phyloP scores from a whole-genome alignment of 2,797 vertebrate genomes.

The Podarcis siculus region DNA sequence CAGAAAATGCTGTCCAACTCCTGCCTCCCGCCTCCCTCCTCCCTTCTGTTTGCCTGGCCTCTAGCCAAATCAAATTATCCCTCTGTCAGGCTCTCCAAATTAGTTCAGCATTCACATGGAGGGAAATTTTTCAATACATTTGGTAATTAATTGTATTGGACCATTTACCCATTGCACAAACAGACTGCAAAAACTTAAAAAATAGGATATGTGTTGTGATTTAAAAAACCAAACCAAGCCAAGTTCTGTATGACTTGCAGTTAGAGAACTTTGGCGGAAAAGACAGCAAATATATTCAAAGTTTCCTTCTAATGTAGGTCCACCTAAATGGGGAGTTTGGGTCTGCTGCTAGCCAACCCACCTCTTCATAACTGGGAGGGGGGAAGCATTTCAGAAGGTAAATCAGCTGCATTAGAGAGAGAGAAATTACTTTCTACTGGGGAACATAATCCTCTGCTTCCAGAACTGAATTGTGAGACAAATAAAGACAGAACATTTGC shows the following conservation, averaged over 20 bases:
- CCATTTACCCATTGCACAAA: background rate
- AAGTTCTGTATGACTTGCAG: background rate
- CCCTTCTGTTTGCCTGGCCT: background rate
- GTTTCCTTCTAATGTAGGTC: background rate
- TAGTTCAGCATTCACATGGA: slow-evolving; percentile 18
- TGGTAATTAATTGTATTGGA: slow-evolving; percentile 5
- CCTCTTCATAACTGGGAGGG: background rate
- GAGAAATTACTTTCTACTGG: background rate
- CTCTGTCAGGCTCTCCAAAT: slow-evolving; percentile 29
- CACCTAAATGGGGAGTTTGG: background rate
- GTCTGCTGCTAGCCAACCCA: background rate
- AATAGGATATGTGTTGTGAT: background rate
- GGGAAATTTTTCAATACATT: background rate
- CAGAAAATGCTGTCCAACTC: slow-evolving; percentile 8
- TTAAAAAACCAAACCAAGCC: background rate
- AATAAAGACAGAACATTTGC: background rate
- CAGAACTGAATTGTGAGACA: background rate
- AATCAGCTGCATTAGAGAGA: background rate
- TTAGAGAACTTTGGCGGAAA: background rate
- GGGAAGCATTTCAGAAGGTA: background rate
- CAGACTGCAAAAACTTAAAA: background rate
- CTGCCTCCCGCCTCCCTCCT: background rate
- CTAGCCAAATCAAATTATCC: slow-evolving; percentile 43
- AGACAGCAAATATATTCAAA: no score
- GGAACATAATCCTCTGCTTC: background rate